Evolutionary conservation across 2,888 invertebrate species (phyloP), one percentile per base, ranked within the genome.

Genomic region (Tanypteryx hageni): DNA sequence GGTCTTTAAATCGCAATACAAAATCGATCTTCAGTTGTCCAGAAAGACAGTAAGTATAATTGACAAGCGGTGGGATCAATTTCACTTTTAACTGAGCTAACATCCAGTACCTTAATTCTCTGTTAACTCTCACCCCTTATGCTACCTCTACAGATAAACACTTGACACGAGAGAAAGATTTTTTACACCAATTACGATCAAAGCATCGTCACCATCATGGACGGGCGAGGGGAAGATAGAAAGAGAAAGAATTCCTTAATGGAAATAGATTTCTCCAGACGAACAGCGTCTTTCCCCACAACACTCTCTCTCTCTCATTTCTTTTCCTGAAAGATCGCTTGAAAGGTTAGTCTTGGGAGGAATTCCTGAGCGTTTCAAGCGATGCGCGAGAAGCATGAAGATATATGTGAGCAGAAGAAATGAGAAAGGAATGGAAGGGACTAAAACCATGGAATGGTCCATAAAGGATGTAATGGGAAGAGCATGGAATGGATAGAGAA

Each of bases 231-330:
- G 44, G 44, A 44, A 44, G 44, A 44, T 44, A 9, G 84, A 85
- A 22, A 85, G n/a, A 5, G 58, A 76, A 44, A 82, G 44, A 61
- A 61, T 57, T 57, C 27, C 61, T 27, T 59, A 86, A 86, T 86
- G 61, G 61, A 61, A 61, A 86, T 86, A 61, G 86, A 61, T 61
- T 61, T 61, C 59, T 61, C 27, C 31, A 31, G 86, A 86, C 31
- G 61, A 18, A 31, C 61, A 16, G 31, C 14, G 13, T 61, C 59
- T 31, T n/a, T 16, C 59, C 27, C 61, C 61, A 31, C 61, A 61
- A 59, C 31, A 16, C 22, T 22, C 44, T 13, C 82, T 10, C 31
- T 81, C 16, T 31, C 31, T 86, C 61, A 61, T 61, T 57, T 86
- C 22, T 59, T 44, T 11, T 0, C 85, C 59, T n/a, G 59, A 85